Evolutionary conservation across 2,888 invertebrate species (phyloP), one percentile per base, ranked within the genome.

Genomic region (Notodonta ziczac): DNA sequence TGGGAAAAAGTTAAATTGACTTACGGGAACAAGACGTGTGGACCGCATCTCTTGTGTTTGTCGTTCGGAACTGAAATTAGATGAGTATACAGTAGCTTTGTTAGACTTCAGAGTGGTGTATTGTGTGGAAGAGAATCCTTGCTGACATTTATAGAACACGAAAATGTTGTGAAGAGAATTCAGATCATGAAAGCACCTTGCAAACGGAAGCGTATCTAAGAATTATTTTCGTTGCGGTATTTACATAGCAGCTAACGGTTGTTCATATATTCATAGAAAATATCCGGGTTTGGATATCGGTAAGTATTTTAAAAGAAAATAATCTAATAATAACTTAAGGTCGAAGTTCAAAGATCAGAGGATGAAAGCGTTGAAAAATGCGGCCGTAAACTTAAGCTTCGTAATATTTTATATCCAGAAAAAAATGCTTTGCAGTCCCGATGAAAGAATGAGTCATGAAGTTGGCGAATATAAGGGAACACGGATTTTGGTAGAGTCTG

Each of bases 341-440:
- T 52, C 52, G 32, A 32, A 32, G 52, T 52, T 52, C 52, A 52
- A 52, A 52, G 52, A 32, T 52, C 52, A 52, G 13, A 12, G 13
- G 9, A 32, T 32, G 13, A 13, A 32, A 32, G 52, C 32, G 52
- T 52, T 32, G 52, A 52, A 32, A 52, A 32, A 52, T 10, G 2
- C 24, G 13, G 13, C 6, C 52, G 32, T 52, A 52, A 52, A 32
- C 8, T 52, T 12, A 52, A 52, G 52, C 52, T 32, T 4, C 12
- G 7, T 52, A 13, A 52, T 32, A 52, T 52, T 52, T 14, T 52
- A 52, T 13, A 52, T 32, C 32, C 10, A 16, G 51, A 32, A 52
- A 52, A 52, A 52, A 52, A 3, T 24, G 51, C 13, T 52, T 35
- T 32, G 35, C 52, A 35, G 32, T 52, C 32, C 32, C 35, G 52